phyloP scores from a whole-genome alignment of 1,140 invertebrate genomes.

The Trissolcus basalis region DNA sequence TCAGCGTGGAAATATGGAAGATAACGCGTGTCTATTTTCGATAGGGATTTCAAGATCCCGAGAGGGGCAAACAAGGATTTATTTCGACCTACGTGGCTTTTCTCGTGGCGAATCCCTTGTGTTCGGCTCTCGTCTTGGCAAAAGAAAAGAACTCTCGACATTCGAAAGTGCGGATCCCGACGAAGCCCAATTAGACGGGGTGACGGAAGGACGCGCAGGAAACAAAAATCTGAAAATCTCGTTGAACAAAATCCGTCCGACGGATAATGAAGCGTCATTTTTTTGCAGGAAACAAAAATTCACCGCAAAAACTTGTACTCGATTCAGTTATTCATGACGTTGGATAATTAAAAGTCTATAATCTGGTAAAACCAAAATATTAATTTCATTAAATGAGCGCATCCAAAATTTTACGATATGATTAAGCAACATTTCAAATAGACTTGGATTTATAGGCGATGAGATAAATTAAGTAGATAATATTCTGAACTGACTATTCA shows the following conservation, averaged over 20 bases:
- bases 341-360: conserved; percentile 27
- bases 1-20: conserved; percentile 28
- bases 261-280: conserved; percentile 51
- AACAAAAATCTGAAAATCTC: conserved; percentile 57
- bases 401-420: too few relatives aligned
- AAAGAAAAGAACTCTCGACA: conserved; percentile 64
- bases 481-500: too few relatives aligned
- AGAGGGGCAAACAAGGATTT: conserved; percentile 56
- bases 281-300: conserved; percentile 24
- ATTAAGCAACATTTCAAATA: too few relatives aligned
- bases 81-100: conserved; percentile 56
- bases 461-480: too few relatives aligned
- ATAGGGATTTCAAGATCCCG: conserved; percentile 45
- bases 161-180: conserved; percentile 54
- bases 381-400: conserved; percentile 33
- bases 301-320: neutral
- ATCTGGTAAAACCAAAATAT: conserved; percentile 22
- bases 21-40: conserved; percentile 51
- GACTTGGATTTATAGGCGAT: too few relatives aligned
- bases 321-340: neutral
- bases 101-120: conserved; percentile 10
- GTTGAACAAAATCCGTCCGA: conserved; percentile 42
- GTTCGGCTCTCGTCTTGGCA: conserved; percentile 19
- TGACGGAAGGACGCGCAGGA: conserved; percentile 42
- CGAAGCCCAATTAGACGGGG: conserved; percentile 66